phyloP scores from a whole-genome alignment of 2,797 vertebrate genomes.

The Syngnathus acus region DNA sequence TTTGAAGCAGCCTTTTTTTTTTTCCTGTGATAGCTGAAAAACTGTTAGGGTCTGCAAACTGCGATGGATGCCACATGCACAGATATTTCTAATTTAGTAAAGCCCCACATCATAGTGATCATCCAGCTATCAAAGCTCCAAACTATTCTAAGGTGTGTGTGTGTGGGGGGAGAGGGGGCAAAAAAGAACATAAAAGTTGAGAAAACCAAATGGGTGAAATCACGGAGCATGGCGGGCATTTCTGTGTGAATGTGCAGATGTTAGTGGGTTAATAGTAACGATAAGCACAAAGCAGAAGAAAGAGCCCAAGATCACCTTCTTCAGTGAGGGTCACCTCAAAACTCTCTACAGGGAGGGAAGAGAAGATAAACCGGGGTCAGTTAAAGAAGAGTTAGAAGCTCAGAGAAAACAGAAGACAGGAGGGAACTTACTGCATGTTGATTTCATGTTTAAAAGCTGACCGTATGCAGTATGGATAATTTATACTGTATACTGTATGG shows the following conservation, averaged over 20 bases:
- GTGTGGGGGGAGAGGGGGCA: conserved; percentile 28
- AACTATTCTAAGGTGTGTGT: conserved; percentile 34
- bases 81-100: conserved; percentile 89
- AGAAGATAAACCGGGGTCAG: conserved; percentile 97
- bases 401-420: conserved; percentile 54
- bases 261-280: conserved; percentile 93
- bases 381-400: conserved; percentile 74
- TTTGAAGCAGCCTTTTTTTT: conserved; percentile 29
- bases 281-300: conserved; percentile 83
- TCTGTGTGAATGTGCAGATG: conserved; percentile 85
- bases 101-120: conserved; percentile 79
- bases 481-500: no score
- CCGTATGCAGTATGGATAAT: not conserved
- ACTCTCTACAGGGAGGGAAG: conserved; percentile 96
- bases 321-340: conserved; percentile 99
- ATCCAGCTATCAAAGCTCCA: conserved; percentile 70
- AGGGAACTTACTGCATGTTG: conserved; percentile 22
- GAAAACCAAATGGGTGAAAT: conserved; percentile 59
- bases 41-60: conserved; percentile 77
- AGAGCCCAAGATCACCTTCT: conserved; percentile 99
- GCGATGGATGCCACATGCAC: conserved; percentile 98
- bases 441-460: not conserved
- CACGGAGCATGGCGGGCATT: conserved; percentile 80
- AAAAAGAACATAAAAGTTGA: conserved; percentile 34
- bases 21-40: conserved; percentile 64